Conservation (phyloP, 2,888 invertebrate species). For the Agonopterix alstromeriana region DNA sequence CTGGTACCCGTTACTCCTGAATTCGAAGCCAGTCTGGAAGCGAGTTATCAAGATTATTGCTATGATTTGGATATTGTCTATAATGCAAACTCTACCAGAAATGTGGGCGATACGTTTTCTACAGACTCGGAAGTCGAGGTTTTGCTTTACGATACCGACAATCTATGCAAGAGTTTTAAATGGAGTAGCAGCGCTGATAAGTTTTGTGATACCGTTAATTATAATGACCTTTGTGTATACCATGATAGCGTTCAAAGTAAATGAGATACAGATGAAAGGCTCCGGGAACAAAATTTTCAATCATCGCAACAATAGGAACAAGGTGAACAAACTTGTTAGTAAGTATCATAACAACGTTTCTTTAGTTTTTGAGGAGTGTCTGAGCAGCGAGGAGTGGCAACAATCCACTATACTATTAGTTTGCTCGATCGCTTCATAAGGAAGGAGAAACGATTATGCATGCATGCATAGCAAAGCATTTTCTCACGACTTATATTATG, state of each 20-base stretch:
- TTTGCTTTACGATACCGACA: constrained; percentile 36
- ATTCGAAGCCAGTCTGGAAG: constrained; percentile 29
- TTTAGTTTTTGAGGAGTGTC: no score
- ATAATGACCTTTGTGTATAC: constrained; percentile 44
- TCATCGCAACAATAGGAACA: constrained; percentile 36
- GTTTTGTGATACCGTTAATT: constrained; percentile 37
- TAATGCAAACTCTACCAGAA: constrained; percentile 38
- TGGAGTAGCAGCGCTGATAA: constrained; percentile 34
- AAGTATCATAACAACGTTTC: constrained; percentile 21
- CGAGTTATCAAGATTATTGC: constrained; percentile 38
- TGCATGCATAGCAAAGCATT: no score
- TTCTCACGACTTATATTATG: no score
- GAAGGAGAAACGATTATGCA: no score
- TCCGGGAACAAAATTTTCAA: constrained; percentile 36
- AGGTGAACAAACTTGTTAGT: constrained; percentile 48
- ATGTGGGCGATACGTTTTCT: constrained; percentile 27
- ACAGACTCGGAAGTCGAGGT: constrained; percentile 11
- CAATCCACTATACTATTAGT: no score
- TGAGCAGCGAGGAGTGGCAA: no score
- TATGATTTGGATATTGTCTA: constrained; percentile 35
- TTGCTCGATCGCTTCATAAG: no score
- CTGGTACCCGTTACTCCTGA: constrained; percentile 37
- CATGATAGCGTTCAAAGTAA: constrained; percentile 45
- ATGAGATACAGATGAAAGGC: constrained; percentile 25
- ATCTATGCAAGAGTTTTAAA: constrained; percentile 29